Evolutionary conservation across 2,797 vertebrate species (phyloP).

Genomic region (Chaetodon trifasciatus): DNA sequence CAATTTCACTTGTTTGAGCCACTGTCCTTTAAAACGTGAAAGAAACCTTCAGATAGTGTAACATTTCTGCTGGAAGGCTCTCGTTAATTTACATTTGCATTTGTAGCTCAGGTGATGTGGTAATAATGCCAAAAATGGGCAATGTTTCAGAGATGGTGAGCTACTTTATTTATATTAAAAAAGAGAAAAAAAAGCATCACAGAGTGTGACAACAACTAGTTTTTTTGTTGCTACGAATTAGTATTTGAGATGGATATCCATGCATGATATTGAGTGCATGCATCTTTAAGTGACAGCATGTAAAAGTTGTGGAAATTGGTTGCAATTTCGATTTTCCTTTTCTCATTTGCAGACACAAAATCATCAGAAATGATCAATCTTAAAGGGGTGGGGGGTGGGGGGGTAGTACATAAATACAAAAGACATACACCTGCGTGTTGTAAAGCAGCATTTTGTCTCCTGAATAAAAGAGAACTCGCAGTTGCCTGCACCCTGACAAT

Average conservation of each 20-base stretch:
- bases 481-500: constrained; percentile 60
- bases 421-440: background rate
- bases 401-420: background rate
- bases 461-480: background rate
- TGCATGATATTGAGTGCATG: background rate
- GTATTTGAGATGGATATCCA: background rate
- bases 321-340: background rate
- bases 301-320: background rate
- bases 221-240: background rate
- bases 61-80: constrained; percentile 48
- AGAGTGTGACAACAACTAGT: background rate
- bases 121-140: constrained; percentile 28
- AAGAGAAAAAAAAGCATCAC: background rate
- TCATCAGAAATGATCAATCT: background rate
- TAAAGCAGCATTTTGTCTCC: background rate
- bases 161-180: background rate
- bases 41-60: constrained; percentile 42
- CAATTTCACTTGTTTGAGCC: constrained; percentile 74
- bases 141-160: constrained; percentile 15
- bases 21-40: constrained; percentile 48
- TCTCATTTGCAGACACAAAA: background rate
- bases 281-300: background rate
- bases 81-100: constrained; percentile 49
- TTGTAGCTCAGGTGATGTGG: constrained; percentile 43
- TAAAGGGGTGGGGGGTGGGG: background rate